A percentile compares a stretch with the other conserved stretches of the same genome.
These are phyloP conservation scores for Phoebastria nigripes DNA, from an alignment of 2,797 vertebrate genomes.

Conservation along the genomic window DNA sequence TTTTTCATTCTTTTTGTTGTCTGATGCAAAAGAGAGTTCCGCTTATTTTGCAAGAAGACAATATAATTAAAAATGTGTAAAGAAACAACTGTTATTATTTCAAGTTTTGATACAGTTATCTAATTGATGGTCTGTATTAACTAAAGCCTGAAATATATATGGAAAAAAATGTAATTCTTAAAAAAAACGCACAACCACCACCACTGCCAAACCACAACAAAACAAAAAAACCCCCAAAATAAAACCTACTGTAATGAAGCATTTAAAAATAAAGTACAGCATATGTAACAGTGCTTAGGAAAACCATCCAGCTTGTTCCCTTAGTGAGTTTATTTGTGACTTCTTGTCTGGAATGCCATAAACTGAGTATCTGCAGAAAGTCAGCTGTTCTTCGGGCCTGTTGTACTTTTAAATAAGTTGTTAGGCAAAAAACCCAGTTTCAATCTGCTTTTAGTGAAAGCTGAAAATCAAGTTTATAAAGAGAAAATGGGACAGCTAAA, in stretches of 20 bases:
- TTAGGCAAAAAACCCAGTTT: not conserved
- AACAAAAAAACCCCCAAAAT: not conserved
- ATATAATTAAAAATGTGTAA: not conserved
- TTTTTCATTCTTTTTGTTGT: not conserved
- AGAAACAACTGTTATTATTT: not conserved
- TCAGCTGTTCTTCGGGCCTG: not conserved
- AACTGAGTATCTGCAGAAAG: not conserved
- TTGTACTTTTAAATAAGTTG: not conserved
- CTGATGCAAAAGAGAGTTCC: not conserved
- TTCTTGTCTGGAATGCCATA: not conserved
- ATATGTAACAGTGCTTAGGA: not conserved
- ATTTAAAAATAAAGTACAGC: not conserved
- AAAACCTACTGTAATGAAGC: not conserved
- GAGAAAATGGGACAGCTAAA: not conserved
- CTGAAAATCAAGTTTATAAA: not conserved
- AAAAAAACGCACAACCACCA: not conserved
- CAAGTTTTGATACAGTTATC: not conserved
- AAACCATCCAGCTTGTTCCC: not conserved
- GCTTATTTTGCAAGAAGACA: not conserved
- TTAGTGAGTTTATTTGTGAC: not conserved
- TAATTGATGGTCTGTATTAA: not conserved
- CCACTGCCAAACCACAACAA: not conserved
- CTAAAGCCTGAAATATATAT: not conserved
- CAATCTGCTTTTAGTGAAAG: not conserved
- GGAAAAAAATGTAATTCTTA: not conserved